Evolutionary conservation across 2,797 vertebrate species (phyloP).

Genomic region (Phrynocephalus guinanensis): DNA sequence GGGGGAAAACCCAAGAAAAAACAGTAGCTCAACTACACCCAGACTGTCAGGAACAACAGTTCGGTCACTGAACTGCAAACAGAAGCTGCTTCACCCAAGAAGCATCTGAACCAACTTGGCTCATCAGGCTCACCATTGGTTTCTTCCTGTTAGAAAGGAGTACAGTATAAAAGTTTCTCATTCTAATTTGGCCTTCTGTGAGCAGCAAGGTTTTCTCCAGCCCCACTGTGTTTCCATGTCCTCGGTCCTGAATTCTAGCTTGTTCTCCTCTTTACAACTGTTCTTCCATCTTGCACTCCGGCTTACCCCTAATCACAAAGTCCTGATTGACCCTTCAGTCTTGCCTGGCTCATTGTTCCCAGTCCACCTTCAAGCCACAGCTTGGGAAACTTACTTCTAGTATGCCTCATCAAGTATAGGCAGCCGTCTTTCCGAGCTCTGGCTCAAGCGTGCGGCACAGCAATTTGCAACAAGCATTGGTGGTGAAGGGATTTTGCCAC

Average conservation of each 20-base stretch:
- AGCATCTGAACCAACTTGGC: background rate
- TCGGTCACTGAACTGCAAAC: background rate
- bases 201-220: background rate
- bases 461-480: background rate
- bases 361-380: background rate
- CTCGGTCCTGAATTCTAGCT: background rate
- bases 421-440: too few species aligned
- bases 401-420: too few species aligned
- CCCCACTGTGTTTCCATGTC: background rate
- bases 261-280: background rate
- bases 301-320: background rate
- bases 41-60: background rate
- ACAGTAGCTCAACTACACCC: background rate
- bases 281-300: background rate
- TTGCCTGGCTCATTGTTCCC: background rate
- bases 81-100: background rate
- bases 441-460: background rate
- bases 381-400: too few species aligned
- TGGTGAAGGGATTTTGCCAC: background rate
- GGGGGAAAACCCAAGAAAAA: background rate
- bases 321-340: background rate
- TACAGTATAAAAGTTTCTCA: too few species aligned
- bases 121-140: too few species aligned
- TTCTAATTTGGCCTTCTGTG: too few species aligned
- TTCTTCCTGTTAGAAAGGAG: too few species aligned